phyloP scores from a whole-genome alignment of 2,797 vertebrate genomes.

The Enteromius mattozi region DNA sequence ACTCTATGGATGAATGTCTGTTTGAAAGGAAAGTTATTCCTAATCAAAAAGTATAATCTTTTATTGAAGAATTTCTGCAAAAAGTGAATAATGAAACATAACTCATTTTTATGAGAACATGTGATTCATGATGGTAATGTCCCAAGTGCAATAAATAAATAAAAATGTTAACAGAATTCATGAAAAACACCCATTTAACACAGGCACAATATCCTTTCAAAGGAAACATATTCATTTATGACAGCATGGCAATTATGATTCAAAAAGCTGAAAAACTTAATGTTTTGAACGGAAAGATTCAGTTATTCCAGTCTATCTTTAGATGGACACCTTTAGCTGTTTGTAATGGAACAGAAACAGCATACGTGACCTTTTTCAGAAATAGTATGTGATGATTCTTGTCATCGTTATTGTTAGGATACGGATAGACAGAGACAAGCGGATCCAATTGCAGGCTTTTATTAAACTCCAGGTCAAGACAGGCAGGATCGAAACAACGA shows the following conservation, averaged over 20 bases:
- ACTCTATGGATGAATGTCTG: not conserved
- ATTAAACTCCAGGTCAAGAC: too few relatives aligned
- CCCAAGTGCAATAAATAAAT: not conserved
- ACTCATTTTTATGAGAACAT: not conserved
- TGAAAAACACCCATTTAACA: not conserved
- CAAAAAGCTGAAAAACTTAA: not conserved
- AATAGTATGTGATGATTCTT: not conserved
- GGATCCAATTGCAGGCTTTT: too few relatives aligned
- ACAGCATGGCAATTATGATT: not conserved
- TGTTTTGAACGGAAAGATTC: not conserved
- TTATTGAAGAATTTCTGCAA: not conserved
- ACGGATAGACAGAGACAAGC: too few relatives aligned
- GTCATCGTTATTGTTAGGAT: not conserved
- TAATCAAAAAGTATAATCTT: not conserved
- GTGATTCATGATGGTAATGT: not conserved
- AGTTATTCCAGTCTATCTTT: not conserved
- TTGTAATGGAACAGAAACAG: not conserved
- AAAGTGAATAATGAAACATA: not conserved
- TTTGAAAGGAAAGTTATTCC: not conserved
- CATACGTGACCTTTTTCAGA: not conserved
- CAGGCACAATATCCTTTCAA: not conserved
- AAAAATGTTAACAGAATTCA: not conserved
- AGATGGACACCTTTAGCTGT: not conserved
- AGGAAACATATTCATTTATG: not conserved
- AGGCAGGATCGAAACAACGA: too few relatives aligned